These are phyloP conservation scores for Caenorhabditis latens DNA, from an alignment of 1,140 invertebrate species.

Conservation along the genomic window DNA sequence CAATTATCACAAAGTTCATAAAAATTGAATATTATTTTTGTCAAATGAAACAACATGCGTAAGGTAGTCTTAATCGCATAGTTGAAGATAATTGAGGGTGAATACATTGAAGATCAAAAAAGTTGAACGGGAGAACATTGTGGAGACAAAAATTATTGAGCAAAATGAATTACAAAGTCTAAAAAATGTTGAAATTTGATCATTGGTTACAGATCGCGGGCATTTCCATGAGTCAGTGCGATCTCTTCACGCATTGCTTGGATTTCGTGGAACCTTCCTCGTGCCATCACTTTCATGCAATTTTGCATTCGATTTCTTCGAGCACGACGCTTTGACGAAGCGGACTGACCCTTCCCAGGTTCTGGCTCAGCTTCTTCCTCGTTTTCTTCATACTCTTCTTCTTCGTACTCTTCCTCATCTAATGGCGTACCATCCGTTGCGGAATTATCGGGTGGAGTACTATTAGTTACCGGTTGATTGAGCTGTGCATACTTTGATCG, in stretches of 20 bases:
- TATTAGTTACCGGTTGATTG: not conserved
- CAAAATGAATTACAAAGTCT: conserved; percentile 44
- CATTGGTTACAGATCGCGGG: not conserved
- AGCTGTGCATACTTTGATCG: conserved; percentile 37
- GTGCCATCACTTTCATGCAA: conserved; percentile 72
- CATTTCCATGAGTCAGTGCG: conserved; percentile 27
- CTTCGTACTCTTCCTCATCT: conserved; percentile 59
- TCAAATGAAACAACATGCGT: not conserved
- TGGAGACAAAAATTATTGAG: conserved; percentile 40
- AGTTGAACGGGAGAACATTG: conserved; percentile 43
- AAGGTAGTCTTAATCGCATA: not conserved
- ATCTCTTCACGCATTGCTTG: conserved; percentile 71
- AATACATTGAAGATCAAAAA: conserved; percentile 35
- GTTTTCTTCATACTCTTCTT: conserved; percentile 56
- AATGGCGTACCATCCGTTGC: not conserved
- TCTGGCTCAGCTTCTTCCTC: conserved; percentile 53
- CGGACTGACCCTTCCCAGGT: conserved; percentile 46
- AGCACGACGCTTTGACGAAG: conserved; percentile 62
- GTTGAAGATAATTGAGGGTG: conserved; percentile 14
- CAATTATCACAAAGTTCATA: conserved; percentile 50
- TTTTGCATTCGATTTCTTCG: conserved; percentile 69
- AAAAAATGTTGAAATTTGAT: not conserved
- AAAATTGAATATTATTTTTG: conserved; percentile 32
- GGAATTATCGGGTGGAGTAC: not conserved
- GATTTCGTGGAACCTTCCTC: conserved; percentile 75